These are phyloP conservation scores for Dinomys branickii DNA, from an alignment of 2,113 vertebrate genomes.

Conservation along the genomic window DNA sequence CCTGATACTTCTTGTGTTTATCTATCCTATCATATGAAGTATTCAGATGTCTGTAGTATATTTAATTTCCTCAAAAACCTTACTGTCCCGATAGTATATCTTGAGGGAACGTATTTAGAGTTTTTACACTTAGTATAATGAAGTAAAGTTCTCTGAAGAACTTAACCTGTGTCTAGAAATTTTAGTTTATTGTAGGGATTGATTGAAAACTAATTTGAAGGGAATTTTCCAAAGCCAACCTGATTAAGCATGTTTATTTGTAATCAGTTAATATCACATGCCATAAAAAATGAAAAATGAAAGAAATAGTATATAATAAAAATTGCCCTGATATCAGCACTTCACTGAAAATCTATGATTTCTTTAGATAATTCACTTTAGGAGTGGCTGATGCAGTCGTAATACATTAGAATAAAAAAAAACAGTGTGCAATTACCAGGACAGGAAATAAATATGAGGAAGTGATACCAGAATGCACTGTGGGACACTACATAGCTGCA, in stretches of 20 bases:
- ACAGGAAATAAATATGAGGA: background rate
- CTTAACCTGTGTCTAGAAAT: background rate
- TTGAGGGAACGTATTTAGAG: background rate
- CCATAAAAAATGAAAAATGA: background rate
- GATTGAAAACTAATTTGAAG: background rate
- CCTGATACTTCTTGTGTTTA: background rate
- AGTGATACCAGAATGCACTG: background rate
- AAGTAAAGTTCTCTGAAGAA: background rate
- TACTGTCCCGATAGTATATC: background rate
- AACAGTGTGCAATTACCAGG: background rate
- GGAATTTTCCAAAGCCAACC: background rate
- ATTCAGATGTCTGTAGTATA: background rate
- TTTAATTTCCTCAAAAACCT: background rate
- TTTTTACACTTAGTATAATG: background rate
- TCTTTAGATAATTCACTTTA: background rate
- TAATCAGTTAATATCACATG: background rate
- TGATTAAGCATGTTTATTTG: background rate
- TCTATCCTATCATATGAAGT: background rate
- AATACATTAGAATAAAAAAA: slow-evolving; percentile 27
- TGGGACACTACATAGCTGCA: background rate
- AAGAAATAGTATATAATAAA: background rate
- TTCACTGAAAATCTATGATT: background rate
- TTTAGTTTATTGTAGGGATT: background rate
- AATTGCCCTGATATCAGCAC: background rate
- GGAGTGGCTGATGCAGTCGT: background rate